phyloP scores from a whole-genome alignment of 1,140 invertebrate species.

The Eufriesea mexicana region DNA sequence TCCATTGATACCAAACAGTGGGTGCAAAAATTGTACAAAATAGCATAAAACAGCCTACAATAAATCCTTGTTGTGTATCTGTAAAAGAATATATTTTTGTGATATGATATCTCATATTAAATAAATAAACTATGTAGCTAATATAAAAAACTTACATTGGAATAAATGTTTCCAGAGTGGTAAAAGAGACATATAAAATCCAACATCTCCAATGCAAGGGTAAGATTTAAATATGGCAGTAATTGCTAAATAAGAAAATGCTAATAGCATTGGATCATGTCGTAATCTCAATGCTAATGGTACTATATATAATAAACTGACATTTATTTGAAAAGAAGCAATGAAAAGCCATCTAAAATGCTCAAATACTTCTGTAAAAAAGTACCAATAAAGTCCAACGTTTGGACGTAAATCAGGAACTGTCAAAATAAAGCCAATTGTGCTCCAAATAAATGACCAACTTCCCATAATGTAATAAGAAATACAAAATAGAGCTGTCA shows the following conservation, averaged over 20 bases:
- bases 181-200: slow-evolving; percentile 94
- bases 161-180: slow-evolving; percentile 96
- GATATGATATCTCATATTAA: background rate
- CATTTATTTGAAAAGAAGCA: slow-evolving; percentile 98
- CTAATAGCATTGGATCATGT: slow-evolving; percentile 93
- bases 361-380: slow-evolving; percentile 99
- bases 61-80: slow-evolving; percentile 95
- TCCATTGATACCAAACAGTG: slow-evolving; percentile 98
- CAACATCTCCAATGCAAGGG: slow-evolving; percentile 96
- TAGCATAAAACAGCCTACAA: slow-evolving; percentile 94
- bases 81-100: slow-evolving; percentile 60
- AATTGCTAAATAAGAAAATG: slow-evolving; percentile 92
- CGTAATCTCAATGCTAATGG: slow-evolving; percentile 93
- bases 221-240: slow-evolving; percentile 98
- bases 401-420: slow-evolving; percentile 98
- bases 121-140: background rate
- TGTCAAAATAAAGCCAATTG: slow-evolving; percentile 77
- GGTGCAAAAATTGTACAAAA: slow-evolving; percentile 95
- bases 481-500: slow-evolving; percentile 69
- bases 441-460: slow-evolving; percentile 77
- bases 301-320: slow-evolving; percentile 93
- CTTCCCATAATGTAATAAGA: slow-evolving; percentile 77
- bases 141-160: slow-evolving; percentile 87
- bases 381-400: slow-evolving; percentile 99
- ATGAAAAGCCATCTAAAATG: slow-evolving; percentile 98